A percentile compares a stretch with the other conserved stretches of the same genome.
Conservation (phyloP, 2,113 vertebrate genomes). For the Engystomops pustulosus region DNA sequence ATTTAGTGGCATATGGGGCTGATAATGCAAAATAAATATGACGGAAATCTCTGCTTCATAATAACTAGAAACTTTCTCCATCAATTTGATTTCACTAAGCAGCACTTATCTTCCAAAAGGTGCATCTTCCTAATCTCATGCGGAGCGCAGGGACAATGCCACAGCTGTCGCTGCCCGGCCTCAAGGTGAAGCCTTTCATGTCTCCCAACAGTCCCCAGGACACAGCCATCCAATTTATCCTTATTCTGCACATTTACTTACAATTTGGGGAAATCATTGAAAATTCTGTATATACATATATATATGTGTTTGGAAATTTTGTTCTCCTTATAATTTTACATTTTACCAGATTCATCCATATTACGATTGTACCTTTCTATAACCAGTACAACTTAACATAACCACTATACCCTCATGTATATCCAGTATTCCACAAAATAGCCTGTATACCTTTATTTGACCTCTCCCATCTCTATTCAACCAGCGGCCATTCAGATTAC, state of each 20-base stretch:
- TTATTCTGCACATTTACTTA: neutral
- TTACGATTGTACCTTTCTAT: neutral
- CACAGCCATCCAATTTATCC: neutral
- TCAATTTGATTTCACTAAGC: constrained; percentile 28
- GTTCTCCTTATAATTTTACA: neutral
- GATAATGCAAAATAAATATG: constrained; percentile 36
- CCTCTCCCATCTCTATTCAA: neutral
- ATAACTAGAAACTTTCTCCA: constrained; percentile 24
- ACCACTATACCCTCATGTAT: neutral
- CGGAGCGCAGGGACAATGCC: neutral
- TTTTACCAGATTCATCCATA: neutral
- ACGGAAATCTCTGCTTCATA: constrained; percentile 3
- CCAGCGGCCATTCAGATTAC: neutral
- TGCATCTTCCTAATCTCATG: neutral
- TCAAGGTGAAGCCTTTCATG: neutral
- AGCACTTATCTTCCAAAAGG: neutral
- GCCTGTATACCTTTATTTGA: neutral
- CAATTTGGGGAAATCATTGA: neutral
- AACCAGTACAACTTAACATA: neutral
- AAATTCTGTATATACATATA: neutral
- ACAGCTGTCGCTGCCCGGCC: neutral
- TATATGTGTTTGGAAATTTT: neutral
- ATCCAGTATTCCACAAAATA: neutral
- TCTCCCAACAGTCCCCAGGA: neutral
- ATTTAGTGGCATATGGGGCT: constrained; percentile 44